A percentile compares a stretch with the other conserved stretches of the same genome.
Evolutionary conservation across 2,888 invertebrate genomes (phyloP).

Genomic region (Achlya flavicornis): DNA sequence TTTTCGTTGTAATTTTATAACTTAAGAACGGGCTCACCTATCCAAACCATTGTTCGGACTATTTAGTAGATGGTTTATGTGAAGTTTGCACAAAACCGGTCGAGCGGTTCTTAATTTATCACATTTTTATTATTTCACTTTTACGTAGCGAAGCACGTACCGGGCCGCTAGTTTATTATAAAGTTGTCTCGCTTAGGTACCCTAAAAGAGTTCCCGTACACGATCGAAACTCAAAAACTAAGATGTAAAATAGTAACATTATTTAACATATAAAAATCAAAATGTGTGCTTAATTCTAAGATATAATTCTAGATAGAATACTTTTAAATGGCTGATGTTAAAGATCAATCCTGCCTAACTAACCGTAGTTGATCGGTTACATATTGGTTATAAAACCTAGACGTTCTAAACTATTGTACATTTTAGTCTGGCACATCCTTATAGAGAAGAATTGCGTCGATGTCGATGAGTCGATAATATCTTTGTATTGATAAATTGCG

Average conservation of each 20-base stretch:
- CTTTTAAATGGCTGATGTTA: not conserved
- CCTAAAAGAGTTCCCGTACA: no score
- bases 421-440: not conserved
- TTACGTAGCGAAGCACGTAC: no score
- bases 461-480: not conserved
- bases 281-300: not conserved
- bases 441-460: not conserved
- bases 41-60: no score
- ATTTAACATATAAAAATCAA: not conserved
- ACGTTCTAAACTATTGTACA: constrained; percentile 11
- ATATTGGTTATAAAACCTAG: constrained; percentile 11
- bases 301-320: not conserved
- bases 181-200: no score
- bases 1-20: no score
- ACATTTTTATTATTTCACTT: no score
- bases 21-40: no score
- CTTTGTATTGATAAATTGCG: not conserved
- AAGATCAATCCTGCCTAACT: not conserved
- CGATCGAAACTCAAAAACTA: not conserved
- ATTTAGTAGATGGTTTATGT: no score
- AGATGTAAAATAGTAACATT: not conserved
- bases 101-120: no score
- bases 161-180: no score
- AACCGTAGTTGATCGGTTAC: not conserved
- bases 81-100: no score